Base-by-base conservation (phyloP, 2,888 invertebrate genomes). In the Torymus auratus region DNA sequence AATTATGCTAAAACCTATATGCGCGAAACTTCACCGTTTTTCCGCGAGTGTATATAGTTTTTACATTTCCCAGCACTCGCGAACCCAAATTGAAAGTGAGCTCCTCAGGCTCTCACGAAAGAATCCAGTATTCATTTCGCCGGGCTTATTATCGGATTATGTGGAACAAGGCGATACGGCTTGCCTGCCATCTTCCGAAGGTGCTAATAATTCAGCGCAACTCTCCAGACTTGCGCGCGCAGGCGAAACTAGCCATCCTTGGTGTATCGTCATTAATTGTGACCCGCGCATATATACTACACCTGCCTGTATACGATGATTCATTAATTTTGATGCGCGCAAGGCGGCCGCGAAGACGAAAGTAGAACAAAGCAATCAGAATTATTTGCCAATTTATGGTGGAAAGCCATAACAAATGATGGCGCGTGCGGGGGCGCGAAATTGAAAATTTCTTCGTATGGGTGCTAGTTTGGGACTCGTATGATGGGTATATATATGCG, bases 261-360 rank as follows among this genome's bases (percentile, higher is more conserved):
- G 41, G 69, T 62, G 41, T 76, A 62, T 62, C 41, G 17, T n/a
- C 58, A 62, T 69, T 76, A 76, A 76, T 76, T 53, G 61, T 12
- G 55, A 12, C 41, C 41, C 7, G 41, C 7, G 7, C 5, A 41
- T 41, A 41, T 7, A 41, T 56, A 50, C n/a, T 62, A 28, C 28
- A 28, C 28, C 4, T 28, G 10, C 55, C 15, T 64, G 62, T 28
- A 60, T 28, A 60, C 65, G 56, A 72, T 75, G 74, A 75, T 74
- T 75, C 77, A 83, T 83, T 81, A 77, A 83, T 83, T 83, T 83
- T 83, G 17, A 78, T 74, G 58, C 55, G 52, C 52, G 52, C 20
- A 58, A 55, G 13, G 14, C n/a, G 15, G 50, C 41, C 5, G 7
- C 7, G 41, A 41, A 41, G 41, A 7, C 41, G 58, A 74, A 75